phyloP scores from a whole-genome alignment of 2,888 invertebrate species.

The Allygus modestus region DNA sequence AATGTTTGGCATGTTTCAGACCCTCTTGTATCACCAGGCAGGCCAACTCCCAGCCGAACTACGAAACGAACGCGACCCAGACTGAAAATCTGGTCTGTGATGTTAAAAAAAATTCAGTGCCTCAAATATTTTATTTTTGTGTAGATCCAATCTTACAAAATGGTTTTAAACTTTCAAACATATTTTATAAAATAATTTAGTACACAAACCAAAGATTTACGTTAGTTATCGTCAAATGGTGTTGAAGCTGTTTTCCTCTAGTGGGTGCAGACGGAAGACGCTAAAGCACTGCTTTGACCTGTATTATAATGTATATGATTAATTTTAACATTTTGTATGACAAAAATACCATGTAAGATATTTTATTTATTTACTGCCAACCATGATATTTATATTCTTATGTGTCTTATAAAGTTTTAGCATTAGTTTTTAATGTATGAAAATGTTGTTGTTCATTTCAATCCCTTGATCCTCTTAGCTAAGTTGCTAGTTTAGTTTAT shows the following conservation, averaged over 20 bases:
- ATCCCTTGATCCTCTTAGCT: background rate
- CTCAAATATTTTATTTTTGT: background rate
- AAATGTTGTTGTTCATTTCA: background rate
- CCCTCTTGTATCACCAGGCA: constrained; percentile 30
- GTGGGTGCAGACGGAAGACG: constrained; percentile 27
- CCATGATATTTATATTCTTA: constrained; percentile 46
- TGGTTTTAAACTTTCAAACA: background rate
- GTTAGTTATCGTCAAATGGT: background rate
- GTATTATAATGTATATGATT: constrained; percentile 49
- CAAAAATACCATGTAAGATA: constrained; percentile 38
- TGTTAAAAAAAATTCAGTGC: constrained; percentile 10
- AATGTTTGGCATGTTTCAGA: background rate
- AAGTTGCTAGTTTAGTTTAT: no score
- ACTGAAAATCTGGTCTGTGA: constrained; percentile 14
- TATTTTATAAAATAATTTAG: constrained; percentile 29
- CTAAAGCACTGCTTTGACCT: background rate
- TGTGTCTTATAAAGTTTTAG: constrained; percentile 42
- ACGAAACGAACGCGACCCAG: constrained; percentile 30
- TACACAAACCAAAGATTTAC: constrained; percentile 26
- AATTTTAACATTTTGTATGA: constrained; percentile 52
- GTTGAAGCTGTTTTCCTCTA: constrained; percentile 2
- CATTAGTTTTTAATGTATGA: constrained; percentile 34
- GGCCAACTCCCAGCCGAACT: constrained; percentile 36
- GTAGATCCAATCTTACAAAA: constrained; percentile 1
- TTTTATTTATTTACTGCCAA: constrained; percentile 58